Evolutionary conservation across 1,140 invertebrate species (phyloP).

Genomic region (Protaetia brevitarsis): DNA sequence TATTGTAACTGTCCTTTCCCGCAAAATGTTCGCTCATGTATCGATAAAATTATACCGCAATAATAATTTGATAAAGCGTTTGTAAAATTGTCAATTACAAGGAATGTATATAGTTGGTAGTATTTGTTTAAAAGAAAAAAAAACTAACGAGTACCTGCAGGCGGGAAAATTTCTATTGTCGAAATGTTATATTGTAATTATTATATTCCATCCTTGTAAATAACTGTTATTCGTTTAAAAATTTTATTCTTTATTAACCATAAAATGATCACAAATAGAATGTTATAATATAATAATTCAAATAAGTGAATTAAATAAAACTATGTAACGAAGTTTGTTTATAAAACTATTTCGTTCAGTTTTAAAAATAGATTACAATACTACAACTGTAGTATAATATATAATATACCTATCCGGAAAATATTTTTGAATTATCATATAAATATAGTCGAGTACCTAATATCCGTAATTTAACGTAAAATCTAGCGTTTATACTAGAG

Average conservation of each 20-base stretch:
- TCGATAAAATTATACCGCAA: background rate
- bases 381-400: background rate
- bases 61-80: background rate
- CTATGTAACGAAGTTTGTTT: background rate
- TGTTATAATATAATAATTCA: slow-evolving; percentile 8
- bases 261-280: slow-evolving; percentile 17
- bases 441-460: too few species aligned
- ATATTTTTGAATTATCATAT: slow-evolving; percentile 21
- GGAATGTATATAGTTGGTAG: slow-evolving; percentile 18
- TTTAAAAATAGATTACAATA: background rate
- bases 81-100: slow-evolving; percentile 22
- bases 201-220: slow-evolving; percentile 23
- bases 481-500: slow-evolving; percentile 22
- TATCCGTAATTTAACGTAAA: background rate
- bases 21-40: too few species aligned
- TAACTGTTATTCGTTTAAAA: slow-evolving; percentile 24
- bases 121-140: slow-evolving; percentile 16
- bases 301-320: background rate
- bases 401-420: slow-evolving; percentile 12
- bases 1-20: too few species aligned
- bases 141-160: slow-evolving; percentile 24
- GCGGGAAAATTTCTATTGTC: slow-evolving; percentile 23
- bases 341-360: background rate
- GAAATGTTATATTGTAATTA: slow-evolving; percentile 21
- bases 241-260: slow-evolving; percentile 24